Base-by-base conservation (phyloP, 2,888 invertebrate genomes). In the Clitarchus hookeri region DNA sequence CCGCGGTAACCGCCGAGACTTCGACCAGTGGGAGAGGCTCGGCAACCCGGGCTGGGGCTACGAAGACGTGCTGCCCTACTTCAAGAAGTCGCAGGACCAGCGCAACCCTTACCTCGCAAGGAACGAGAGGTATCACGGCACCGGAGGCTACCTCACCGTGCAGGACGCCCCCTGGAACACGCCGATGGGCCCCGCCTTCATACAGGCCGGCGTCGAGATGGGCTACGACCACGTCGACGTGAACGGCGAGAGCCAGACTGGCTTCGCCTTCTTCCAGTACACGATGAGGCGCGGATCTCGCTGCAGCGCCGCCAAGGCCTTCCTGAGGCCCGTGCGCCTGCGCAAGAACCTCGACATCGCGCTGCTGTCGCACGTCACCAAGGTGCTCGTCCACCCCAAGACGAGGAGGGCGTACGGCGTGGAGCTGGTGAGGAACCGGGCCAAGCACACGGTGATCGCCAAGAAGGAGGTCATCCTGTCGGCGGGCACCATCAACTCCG, bases 181-280 rank as follows among this genome's bases (percentile, higher is more conserved):
- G 0, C 97, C 98, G 0, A 91, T 98, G 77, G 97, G 97, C 0
- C 94, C 95, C 0, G 97, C 97, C 0, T 96, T 97, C 89, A 91
- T 98, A 0, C 96, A 97, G 92, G 97, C 97, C 0, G 97, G 96
- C n/a, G 95, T 97, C 91, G 97, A 98, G 91, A 96, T 97, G 96
- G 97, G 97, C 44, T 98, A 97, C 91, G 96, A 97, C 86, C 94
- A 97, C 86, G 91, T 95, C 0, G 98, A 98, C 91, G 94, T 97
- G 0, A 98, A 98, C 90, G 97, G 97, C 0, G 96, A 93, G 0
- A 94, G 96, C 89, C 98, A 98, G 91, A 97, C 97, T 0, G 98
- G 97, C 12, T 97, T 96, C 90, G 95, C 95, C 1, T 95, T 97
- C 90, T 97, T 95, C 89, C 98, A 98, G 91, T 97, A 95, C 90